A percentile compares a stretch with the other conserved stretches of the same genome.
These are phyloP conservation scores for rabbit (Oryctolagus cuniculus) DNA, from an alignment of 2,113 vertebrate genomes.

Conservation along the genomic window mOryCun1.1 NC_091443.1:20136001-20136500, in stretches of 20 bases:
- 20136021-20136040: constrained; percentile 92
- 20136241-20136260: constrained; percentile 99
- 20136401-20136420: constrained; percentile 99
- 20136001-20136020: constrained; percentile 85
- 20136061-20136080: constrained; percentile 97
- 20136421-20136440: constrained; percentile 99
- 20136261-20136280: constrained; percentile 99
- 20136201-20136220: constrained; percentile 99
- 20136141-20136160: constrained; percentile 99
- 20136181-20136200: constrained; percentile 99
- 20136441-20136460: constrained; percentile 99
- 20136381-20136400: constrained; percentile 99
- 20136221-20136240: constrained; percentile 99
- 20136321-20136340: constrained; percentile 99
- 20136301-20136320: constrained; percentile 99
- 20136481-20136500: constrained; percentile 99
- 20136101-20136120: constrained; percentile 99
- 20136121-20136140: constrained; percentile 99
- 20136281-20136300: constrained; percentile 99
- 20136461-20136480: constrained; percentile 99
- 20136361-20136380: constrained; percentile 99
- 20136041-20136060: constrained; percentile 98
- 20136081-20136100: constrained; percentile 99
- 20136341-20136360: constrained; percentile 99
- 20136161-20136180: constrained; percentile 99